These are phyloP conservation scores for Ciconia nigra DNA, from an alignment of 2,797 vertebrate species.

Conservation along the genomic window DNA sequence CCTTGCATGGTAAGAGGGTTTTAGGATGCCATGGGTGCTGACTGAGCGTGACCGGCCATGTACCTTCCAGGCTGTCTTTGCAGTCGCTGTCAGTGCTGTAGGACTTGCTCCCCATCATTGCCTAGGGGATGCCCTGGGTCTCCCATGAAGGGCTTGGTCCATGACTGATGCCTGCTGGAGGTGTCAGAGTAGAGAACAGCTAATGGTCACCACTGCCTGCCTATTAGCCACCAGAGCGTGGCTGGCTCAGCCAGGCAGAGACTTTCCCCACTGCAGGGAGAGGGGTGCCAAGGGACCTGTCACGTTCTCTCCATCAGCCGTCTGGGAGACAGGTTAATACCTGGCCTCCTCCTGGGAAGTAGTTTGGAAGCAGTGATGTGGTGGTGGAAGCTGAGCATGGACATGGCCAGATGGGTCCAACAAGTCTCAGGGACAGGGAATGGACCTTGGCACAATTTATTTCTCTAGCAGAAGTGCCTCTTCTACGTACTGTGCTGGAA, in stretches of 20 bases:
- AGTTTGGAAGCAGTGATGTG: neutral
- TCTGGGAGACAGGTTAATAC: neutral
- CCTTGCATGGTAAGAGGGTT: neutral
- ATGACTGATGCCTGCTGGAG: neutral
- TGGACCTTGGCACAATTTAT: neutral
- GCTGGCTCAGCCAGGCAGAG: neutral
- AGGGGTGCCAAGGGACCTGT: too few relatives aligned
- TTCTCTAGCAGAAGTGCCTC: neutral
- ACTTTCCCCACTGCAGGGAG: too few relatives aligned
- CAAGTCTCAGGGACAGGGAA: neutral
- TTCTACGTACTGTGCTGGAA: neutral
- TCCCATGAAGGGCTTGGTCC: neutral
- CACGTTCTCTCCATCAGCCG: neutral
- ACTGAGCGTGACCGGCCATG: neutral
- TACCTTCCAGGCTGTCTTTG: neutral
- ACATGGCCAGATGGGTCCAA: neutral
- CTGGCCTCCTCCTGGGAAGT: neutral
- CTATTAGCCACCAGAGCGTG: too few relatives aligned
- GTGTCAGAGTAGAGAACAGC: neutral
- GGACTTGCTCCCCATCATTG: accelerated
- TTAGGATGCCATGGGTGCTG: neutral
- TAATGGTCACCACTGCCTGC: too few relatives aligned
- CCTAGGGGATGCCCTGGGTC: neutral
- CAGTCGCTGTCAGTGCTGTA: accelerated
- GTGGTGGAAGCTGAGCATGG: neutral